phyloP scores from a whole-genome alignment of 37 sponge, comb jelly and placozoan species.

The Beroe ovata region DNA sequence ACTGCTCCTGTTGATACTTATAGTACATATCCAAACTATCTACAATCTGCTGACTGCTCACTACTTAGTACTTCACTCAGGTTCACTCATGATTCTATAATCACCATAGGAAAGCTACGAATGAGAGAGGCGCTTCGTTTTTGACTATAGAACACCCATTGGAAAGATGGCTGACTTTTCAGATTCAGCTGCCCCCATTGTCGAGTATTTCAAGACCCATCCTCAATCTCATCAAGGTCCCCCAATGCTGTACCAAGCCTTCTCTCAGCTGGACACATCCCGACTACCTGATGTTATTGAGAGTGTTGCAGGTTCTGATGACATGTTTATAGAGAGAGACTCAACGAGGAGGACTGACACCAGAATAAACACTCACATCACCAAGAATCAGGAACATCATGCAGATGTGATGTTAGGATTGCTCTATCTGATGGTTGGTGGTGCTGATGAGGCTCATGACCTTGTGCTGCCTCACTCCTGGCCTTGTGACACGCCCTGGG shows the following conservation, averaged over 20 bases:
- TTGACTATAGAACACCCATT: no score
- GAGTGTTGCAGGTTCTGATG: constrained; percentile 8
- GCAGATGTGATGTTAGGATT: constrained; percentile 63
- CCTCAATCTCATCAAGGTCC: constrained; percentile 21
- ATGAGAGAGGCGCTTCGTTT: no score
- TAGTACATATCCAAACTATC: no score
- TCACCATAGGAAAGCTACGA: no score
- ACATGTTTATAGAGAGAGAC: constrained; percentile 1
- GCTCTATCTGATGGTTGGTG: constrained; percentile 29
- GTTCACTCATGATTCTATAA: no score
- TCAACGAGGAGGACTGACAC: neutral
- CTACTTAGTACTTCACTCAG: no score
- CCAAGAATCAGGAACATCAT: constrained; percentile 54
- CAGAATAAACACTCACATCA: constrained; percentile 13
- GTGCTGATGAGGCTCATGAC: constrained; percentile 56
- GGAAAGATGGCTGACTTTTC: no score
- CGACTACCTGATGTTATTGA: constrained; percentile 57
- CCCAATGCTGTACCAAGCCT: constrained; percentile 52
- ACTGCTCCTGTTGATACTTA: no score
- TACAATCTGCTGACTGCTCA: no score
- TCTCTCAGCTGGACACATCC: neutral
- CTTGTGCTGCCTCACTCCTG: constrained; percentile 53
- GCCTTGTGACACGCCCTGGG: constrained; percentile 17
- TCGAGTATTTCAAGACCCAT: constrained; percentile 29
- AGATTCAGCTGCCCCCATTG: neutral